Evolutionary conservation across 64 coral and sea anemone genomes (phyloP), one percentile per base, ranked within the genome.

Genomic region (Trachythela sp.): DNA sequence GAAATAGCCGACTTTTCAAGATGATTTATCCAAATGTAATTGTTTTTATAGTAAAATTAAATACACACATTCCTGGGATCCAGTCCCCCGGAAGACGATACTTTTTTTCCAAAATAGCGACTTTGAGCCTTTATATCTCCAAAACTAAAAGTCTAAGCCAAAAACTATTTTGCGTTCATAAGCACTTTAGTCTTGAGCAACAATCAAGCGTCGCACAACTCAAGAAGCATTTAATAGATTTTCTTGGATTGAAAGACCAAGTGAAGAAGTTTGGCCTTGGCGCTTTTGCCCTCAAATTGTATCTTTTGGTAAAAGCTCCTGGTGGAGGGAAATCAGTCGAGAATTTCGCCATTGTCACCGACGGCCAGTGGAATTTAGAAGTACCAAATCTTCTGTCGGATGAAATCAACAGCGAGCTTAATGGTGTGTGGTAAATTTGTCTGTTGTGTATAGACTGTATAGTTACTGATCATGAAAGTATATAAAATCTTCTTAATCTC

Each of bases 291-390:
- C 24, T 77, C 9, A 77, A 77, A 36, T 35, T 35, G 7, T 77
- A 22, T 77, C 29, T 4, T 22, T 35, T 77, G 59, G 11, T 45
- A 11, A 45, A 45, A 45, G 15, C 1, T 77, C 7, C 7, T 35
- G 71, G 1, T 9, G 31, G 24, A 1, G 24, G 71, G 36, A 77
- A 77, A 77, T 9, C 8, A 22, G 39, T 84, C 24, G 71, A 92
- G 83, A 92, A 87, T 71, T 88, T 9, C 26, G 36, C 40, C 39
- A 89, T 89, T 26, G 91, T 85, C 71, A 92, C 86, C 32, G 83
- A 92, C 77, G 68, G 87, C 22, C 90, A 92, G 90, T 92, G 90
- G 90, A 83, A 87, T 64, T 87, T 92, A 85, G 85, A 92, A 92
- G 31, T 30, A 45, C 91, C 85, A 41, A 54, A 84, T 70, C 75